phyloP scores from a whole-genome alignment of 2,888 invertebrate species.

The Pandemis corylana region DNA sequence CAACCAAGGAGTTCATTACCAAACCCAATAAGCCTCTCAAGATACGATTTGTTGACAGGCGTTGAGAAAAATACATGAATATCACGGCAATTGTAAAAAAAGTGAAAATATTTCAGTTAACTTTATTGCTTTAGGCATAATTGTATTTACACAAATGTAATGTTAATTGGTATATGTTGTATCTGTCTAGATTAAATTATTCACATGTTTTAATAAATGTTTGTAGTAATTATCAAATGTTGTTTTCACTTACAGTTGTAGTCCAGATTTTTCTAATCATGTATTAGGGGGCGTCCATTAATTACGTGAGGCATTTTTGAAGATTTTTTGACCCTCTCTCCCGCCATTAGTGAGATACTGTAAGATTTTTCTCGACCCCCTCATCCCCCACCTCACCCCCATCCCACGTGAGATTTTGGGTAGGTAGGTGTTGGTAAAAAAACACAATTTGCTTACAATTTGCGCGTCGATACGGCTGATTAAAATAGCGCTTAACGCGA shows the following conservation, averaged over 20 bases:
- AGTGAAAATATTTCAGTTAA: constrained; percentile 43
- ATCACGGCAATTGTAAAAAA: not conserved
- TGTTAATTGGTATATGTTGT: constrained; percentile 7
- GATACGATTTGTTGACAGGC: constrained; percentile 87
- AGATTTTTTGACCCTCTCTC: no score
- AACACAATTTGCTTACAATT: no score
- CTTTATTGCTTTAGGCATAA: constrained; percentile 22
- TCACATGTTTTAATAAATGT: constrained; percentile 26
- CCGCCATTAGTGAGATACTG: no score
- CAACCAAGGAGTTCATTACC: constrained; percentile 84
- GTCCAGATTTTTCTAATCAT: not conserved
- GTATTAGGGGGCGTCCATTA: no score
- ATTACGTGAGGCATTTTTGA: no score
- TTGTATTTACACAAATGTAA: constrained; percentile 5
- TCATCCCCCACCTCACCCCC: no score
- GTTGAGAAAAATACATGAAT: not conserved
- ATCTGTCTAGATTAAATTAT: constrained; percentile 26
- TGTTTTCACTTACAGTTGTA: not conserved
- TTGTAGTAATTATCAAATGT: constrained; percentile 3
- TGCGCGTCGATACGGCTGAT: no score
- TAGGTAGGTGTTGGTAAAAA: no score
- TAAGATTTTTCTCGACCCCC: no score
- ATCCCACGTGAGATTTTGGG: no score
- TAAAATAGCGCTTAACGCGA: no score
- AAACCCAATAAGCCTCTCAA: constrained; percentile 86